Evolutionary conservation across 2,797 vertebrate species (phyloP), one percentile per base, ranked within the genome.

Genomic region (Acanthopagrus latus): DNA sequence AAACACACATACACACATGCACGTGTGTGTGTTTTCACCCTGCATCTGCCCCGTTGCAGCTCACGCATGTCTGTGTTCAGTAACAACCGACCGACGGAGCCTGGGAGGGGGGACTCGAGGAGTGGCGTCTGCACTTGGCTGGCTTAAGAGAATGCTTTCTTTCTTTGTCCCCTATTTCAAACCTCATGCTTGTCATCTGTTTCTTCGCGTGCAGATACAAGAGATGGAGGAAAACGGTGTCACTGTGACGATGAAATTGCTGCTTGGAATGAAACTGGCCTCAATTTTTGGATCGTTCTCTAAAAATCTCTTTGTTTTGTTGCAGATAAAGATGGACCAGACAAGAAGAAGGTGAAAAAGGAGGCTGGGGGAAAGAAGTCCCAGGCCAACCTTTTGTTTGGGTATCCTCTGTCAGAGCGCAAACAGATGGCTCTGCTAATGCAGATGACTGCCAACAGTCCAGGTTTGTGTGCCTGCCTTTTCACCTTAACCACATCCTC

Each of bases 381-480:
- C 25, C 95, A 98, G 65, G 96, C 97, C 71, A 98, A 96, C 93
- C 97, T 99, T 87, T 95, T 99, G 86, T 99, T 99, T 90, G 98
- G 98, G 78, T 99, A 99, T 89, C 98, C 98, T 33, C 95, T 99
- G 87, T 99, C 98, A 0, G 98, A 99, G 86, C 96, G 98, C 86
- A 99, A 99, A 84, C 98, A 99, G 95, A 99, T 99, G 98, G 98
- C 98, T 69, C 97, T 99, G 80, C 96, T 99, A 46, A 99, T 99
- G 98, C 98, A 99, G 95, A 99, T 99, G 98, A 99, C 98, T 18
- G 98, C 98, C 78, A 96, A 99, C 95, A 99, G 98, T 93, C 98
- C 98, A 99, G 98, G 98, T 99, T 91, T 55, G 90, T 91, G 56
- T 62, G 46, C 46, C 13, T 60, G 38, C 62, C 60, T 58, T 64